Percentiles rank a stretch among this genome's conserved stretches.
Evolutionary conservation across 2,797 vertebrate genomes (phyloP).

Genomic region (Scomberomorus guttatus): DNA sequence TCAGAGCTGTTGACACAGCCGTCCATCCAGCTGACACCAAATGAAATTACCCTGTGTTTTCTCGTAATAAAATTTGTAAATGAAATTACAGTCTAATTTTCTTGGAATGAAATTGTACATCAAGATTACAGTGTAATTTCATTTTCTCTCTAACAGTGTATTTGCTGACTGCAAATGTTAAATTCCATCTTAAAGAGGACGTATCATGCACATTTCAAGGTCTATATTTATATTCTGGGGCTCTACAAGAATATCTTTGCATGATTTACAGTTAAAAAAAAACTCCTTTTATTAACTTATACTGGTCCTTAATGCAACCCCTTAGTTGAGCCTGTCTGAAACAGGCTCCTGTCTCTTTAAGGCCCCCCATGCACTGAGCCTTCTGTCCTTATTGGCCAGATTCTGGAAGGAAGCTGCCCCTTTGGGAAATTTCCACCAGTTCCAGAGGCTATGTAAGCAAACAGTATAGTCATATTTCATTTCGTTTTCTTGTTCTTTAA

Average conservation of each 20-base stretch:
- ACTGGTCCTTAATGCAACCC: too few relatives aligned
- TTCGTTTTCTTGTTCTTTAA: too few relatives aligned
- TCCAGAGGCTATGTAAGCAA: too few relatives aligned
- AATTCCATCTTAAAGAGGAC: background rate
- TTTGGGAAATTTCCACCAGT: too few relatives aligned
- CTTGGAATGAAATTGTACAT: slow-evolving; percentile 28
- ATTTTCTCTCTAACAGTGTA: slow-evolving; percentile 16
- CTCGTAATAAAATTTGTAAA: slow-evolving; percentile 33
- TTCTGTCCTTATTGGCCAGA: too few relatives aligned
- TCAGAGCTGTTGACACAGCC: slow-evolving; percentile 38
- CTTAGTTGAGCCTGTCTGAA: too few relatives aligned
- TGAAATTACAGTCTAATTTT: slow-evolving; percentile 21
- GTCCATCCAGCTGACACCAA: slow-evolving; percentile 63
- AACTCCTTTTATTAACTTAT: too few relatives aligned
- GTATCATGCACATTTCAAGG: background rate
- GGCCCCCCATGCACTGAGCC: too few relatives aligned
- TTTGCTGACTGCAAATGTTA: slow-evolving; percentile 5
- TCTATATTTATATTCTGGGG: background rate
- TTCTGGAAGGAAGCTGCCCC: too few relatives aligned
- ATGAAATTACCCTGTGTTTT: slow-evolving; percentile 24
- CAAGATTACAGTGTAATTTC: background rate
- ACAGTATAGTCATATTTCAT: too few relatives aligned
- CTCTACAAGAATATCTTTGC: background rate
- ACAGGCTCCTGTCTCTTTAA: too few relatives aligned
- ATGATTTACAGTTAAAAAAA: too few relatives aligned